Evolutionary conservation across 2,888 invertebrate species (phyloP).

Genomic region (Drosophila seclusa): DNA sequence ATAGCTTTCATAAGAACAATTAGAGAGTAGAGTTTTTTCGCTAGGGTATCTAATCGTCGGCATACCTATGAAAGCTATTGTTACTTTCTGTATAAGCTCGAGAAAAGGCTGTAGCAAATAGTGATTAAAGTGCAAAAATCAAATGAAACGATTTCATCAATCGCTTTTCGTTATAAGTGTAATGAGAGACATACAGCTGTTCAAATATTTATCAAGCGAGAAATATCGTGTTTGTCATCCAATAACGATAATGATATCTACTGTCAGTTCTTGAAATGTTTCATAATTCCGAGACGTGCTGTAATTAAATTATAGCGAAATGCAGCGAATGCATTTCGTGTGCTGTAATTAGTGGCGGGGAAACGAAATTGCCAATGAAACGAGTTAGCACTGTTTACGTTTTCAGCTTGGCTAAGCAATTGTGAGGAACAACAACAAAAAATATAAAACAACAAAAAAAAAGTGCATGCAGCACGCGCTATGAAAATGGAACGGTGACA

Average conservation of each 20-base stretch:
- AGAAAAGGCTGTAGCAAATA: neutral
- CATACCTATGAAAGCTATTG: neutral
- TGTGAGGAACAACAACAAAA: slow-evolving; percentile 15
- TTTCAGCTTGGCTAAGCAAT: slow-evolving; percentile 47
- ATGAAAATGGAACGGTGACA: slow-evolving; percentile 43
- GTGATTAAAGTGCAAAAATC: slow-evolving; percentile 8
- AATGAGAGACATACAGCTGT: slow-evolving; percentile 31
- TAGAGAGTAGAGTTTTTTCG: neutral
- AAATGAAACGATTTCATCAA: neutral
- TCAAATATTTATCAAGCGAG: neutral
- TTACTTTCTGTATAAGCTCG: neutral
- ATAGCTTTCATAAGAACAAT: neutral
- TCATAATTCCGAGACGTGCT: slow-evolving; percentile 30
- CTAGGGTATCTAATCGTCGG: neutral
- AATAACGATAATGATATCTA: slow-evolving; percentile 24
- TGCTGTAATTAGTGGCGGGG: slow-evolving; percentile 23
- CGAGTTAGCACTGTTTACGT: slow-evolving; percentile 43
- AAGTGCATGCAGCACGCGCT: slow-evolving; percentile 29
- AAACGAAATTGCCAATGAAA: slow-evolving; percentile 34
- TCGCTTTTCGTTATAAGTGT: slow-evolving; percentile 1
- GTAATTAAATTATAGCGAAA: slow-evolving; percentile 26
- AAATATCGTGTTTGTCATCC: slow-evolving; percentile 5
- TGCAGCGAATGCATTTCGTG: slow-evolving; percentile 33
- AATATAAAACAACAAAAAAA: slow-evolving; percentile 3
- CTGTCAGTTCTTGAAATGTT: slow-evolving; percentile 18